phyloP scores from a whole-genome alignment of 2,888 invertebrate genomes.

The Dryococelus australis region DNA sequence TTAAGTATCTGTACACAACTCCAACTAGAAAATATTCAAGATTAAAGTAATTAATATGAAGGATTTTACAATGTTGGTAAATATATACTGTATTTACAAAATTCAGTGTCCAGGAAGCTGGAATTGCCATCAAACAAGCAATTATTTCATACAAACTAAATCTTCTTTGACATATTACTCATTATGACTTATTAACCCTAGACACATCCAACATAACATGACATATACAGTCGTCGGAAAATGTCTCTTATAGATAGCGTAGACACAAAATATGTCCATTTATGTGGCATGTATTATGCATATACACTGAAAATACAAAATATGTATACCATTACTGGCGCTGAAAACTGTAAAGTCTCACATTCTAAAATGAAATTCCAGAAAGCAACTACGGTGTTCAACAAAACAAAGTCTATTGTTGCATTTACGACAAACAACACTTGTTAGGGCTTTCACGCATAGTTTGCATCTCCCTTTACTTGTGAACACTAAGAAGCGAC shows the following conservation, averaged over 20 bases:
- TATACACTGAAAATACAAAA: too few species aligned
- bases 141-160: not conserved
- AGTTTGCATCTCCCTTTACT: constrained; percentile 11
- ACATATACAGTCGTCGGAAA: too few species aligned
- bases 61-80: not conserved
- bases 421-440: not conserved
- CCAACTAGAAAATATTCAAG: not conserved
- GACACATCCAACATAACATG: too few species aligned
- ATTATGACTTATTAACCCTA: not conserved
- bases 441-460: not conserved
- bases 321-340: too few species aligned
- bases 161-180: not conserved
- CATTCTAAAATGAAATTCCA: not conserved
- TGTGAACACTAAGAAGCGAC: not conserved
- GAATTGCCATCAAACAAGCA: not conserved
- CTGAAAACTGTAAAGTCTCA: not conserved
- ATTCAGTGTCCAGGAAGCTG: not conserved
- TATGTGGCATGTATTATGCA: not conserved
- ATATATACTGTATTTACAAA: not conserved
- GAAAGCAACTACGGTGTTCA: not conserved
- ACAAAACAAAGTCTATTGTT: not conserved
- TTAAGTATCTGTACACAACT: not conserved
- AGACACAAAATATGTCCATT: not conserved
- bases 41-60: not conserved
- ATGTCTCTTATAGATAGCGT: not conserved